phyloP scores from a whole-genome alignment of 2,797 vertebrate species.

The Merluccius polli region DNA sequence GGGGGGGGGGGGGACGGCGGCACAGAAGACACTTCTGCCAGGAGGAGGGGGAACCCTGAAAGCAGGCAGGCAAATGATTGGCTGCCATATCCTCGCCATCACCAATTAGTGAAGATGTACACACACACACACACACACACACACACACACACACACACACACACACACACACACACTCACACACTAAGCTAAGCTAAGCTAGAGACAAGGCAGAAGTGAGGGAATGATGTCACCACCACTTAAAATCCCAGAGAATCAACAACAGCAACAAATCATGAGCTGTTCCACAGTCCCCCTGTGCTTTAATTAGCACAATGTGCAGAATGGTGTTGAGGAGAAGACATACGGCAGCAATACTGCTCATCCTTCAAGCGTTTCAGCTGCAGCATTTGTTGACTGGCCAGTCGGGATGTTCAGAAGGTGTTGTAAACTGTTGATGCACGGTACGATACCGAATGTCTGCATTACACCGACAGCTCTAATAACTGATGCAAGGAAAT shows the following conservation, averaged over 20 bases:
- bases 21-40: background rate
- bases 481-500: too few relatives aligned
- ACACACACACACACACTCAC: background rate
- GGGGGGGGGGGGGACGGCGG: too few relatives aligned
- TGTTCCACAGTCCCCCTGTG: background rate
- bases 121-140: slow-evolving; percentile 46
- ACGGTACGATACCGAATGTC: too few relatives aligned
- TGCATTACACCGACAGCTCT: too few relatives aligned
- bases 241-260: too few relatives aligned
- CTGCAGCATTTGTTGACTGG: background rate
- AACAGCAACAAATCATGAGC: too few relatives aligned
- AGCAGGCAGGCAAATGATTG: slow-evolving; percentile 40
- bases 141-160: slow-evolving; percentile 28
- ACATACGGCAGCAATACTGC: background rate
- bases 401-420: too few relatives aligned
- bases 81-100: slow-evolving; percentile 39
- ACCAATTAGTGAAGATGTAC: slow-evolving; percentile 33
- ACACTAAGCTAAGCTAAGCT: too few relatives aligned
- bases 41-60: slow-evolving; percentile 29
- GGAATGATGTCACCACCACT: too few relatives aligned
- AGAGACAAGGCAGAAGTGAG: too few relatives aligned
- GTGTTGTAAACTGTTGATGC: too few relatives aligned
- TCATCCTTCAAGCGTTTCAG: background rate
- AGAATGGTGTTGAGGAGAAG: background rate
- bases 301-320: background rate